Base-by-base conservation (phyloP, 2,113 vertebrate genomes). In the Crocuta crocuta region DNA sequence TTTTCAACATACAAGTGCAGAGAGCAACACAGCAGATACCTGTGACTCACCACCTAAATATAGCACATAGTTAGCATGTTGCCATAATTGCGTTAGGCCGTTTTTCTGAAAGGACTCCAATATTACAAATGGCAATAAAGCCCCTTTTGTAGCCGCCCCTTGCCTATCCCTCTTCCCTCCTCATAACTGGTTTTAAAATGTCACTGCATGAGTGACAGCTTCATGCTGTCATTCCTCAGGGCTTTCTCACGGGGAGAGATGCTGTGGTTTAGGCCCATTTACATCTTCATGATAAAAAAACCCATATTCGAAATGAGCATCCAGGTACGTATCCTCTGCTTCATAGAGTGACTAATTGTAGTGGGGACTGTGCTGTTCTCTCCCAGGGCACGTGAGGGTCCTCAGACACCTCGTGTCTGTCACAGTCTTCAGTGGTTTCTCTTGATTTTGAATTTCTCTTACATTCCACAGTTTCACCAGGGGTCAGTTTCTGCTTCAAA, bases 111-210 rank as follows among this genome's bases (percentile, higher is more conserved):
- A 35, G 33, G 94, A 92, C 81, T 26, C 1, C n/a, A 87, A 3
- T 15, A 61, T 93, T 28, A 23, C 43, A 81, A 15, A 96, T 55
- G 86, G n/a, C 76, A 83, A 85, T 39, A 79, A 91, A 81, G 43
- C 45, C 24, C 45, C 50, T 33, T 94, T 35, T 61, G 86, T 68
- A 45, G 33, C 2, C 50, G 81, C 35, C 48, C 21, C 55, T 85
- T 82, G 53, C 53, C 66, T 33, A 0, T 73, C n/a, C 58, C 66
- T 81, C 79, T 48, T 23, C 48, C 23, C 93, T 94, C 63, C 85
- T 73, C 19, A 39, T 4, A 43, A 80, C 79, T 83, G 31, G 86
- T 86, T 97, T 98, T 93, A 94, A 96, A 91, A 93, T 89, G 95
- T 96, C 96, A 61, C 50, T 31, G 0, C 0, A 24, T 66, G 91